Base-by-base conservation (phyloP, 2,888 invertebrate genomes). In the Mycalesis mineus region DNA sequence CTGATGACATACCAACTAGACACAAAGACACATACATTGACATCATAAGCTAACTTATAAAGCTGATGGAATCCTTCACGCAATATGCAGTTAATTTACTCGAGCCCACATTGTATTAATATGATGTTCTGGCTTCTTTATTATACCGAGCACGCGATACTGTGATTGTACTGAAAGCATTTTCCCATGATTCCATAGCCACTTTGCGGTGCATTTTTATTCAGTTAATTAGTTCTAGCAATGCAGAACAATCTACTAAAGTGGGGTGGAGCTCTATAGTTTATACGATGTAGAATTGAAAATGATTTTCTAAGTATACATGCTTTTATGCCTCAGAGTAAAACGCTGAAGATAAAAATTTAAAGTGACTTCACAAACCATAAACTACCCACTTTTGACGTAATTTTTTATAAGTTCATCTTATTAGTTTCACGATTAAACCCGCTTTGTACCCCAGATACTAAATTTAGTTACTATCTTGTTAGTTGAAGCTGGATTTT, bases 91-190 rank as follows among this genome's bases (percentile, higher is more conserved):
- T 47, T 47, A 47, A 33, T 47, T 15, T 15, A 33, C 47, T 11
- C 47, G 11, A 31, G 33, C 33, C 33, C 33, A 47, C 5, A n/a
- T n/a, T 47, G 17, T 47, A 28, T 17, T 41, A 31, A 31, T 31
- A 45, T 33, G 47, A 47, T 33, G 47, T 47, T 47, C 33, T 33
- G 33, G 33, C 28, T 22, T 31, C 15, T 33, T 47, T 47, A 47
- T 33, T 11, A 15, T 47, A 15, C 14, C 7, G 28, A 15, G 14
- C 47, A 47, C 47, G 47, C 47, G 31, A 47, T 47, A 47, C 15
- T 33, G 47, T 11, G 33, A 47, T 47, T 47, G 33, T 33, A 47
- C 47, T 47, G 33, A 47, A 47, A 47, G 47, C 47, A 47, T 47
- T 33, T 47, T 28, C 15, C 47, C 42, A 5, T 36, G 17, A 36